Conservation (phyloP, 2,797 vertebrate species). For the Etheostoma perlongum region DNA sequence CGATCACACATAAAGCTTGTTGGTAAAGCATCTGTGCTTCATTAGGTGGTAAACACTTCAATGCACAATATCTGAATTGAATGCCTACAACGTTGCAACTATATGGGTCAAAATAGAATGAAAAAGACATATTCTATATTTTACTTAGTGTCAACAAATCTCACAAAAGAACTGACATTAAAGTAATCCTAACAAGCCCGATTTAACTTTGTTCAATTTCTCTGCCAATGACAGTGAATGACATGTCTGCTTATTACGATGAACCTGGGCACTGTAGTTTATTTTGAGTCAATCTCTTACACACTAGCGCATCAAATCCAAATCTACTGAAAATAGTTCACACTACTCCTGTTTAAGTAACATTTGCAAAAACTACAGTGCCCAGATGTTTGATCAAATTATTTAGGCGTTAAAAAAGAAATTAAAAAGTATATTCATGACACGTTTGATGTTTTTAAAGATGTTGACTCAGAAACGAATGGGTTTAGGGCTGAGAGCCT, state of each 20-base stretch:
- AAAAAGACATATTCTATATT: neutral
- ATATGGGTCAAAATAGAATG: neutral
- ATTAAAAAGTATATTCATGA: too few species aligned
- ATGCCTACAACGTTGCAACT: constrained; percentile 17
- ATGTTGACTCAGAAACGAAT: too few species aligned
- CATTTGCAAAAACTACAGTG: neutral
- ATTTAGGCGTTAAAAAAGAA: too few species aligned
- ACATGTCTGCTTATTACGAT: neutral
- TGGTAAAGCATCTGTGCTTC: constrained; percentile 23
- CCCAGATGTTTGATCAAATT: neutral
- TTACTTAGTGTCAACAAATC: neutral
- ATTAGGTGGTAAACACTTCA: constrained; percentile 36
- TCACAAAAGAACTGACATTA: neutral
- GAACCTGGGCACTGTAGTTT: neutral
- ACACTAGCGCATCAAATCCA: neutral
- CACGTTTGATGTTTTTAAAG: too few species aligned
- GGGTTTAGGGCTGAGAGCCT: neutral
- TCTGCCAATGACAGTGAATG: neutral
- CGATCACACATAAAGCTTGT: constrained; percentile 29
- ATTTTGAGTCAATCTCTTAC: neutral
- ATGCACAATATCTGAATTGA: constrained; percentile 11
- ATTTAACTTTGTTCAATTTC: neutral
- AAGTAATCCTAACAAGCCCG: neutral
- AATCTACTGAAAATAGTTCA: neutral
- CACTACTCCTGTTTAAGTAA: neutral